Base-by-base conservation (phyloP, 2,888 invertebrate genomes). In the Drosophila flavopinicola region DNA sequence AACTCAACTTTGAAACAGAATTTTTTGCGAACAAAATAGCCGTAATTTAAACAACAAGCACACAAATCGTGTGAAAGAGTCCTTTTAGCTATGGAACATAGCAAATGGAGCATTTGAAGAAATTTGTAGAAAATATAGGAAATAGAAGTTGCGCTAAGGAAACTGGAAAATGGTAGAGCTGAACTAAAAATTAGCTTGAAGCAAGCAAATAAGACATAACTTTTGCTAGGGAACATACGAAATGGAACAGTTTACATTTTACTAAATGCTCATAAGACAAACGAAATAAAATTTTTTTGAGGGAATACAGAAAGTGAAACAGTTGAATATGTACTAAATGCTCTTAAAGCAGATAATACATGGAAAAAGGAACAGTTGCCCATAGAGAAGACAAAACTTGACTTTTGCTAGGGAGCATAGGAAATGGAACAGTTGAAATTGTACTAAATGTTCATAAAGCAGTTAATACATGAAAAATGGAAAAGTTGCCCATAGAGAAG, bases 351-450 rank as follows among this genome's bases (percentile, higher is more conserved):
- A n/a, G 2, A 24, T 2, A 2, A 11, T 29, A 3, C 9, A 23
- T 10, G 9, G 6, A 6, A 23, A 45, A 32, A 13, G 2, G 1
- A 20, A 9, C 15, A 15, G 37, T 24, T 9, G 6, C 4, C 20
- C 20, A 20, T 6, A 30, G n/a, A n/a, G 6, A n/a, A 30, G n/a
- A 11, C n/a, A 3, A n/a, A 13, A 7, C 13, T 4, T n/a, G 11
- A 6, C 27, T 41, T 23, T 15, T 51, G 44, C 15, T 6, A 11
- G 3, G 30, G 9, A 30, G n/a, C 30, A 24, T 30, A 5, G 10
- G 41, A 39, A 30, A 15, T n/a, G 10, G 13, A 32, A 32, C 24
- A 30, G 38, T 17, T 29, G 13, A 23, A 47, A 17, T 1, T 44
- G 44, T 44, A 44, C 42, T 29, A 29, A 5, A 1, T 35, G 6